phyloP scores from a whole-genome alignment of 2,797 vertebrate genomes.

The Odontamblyopus lacepedii region DNA sequence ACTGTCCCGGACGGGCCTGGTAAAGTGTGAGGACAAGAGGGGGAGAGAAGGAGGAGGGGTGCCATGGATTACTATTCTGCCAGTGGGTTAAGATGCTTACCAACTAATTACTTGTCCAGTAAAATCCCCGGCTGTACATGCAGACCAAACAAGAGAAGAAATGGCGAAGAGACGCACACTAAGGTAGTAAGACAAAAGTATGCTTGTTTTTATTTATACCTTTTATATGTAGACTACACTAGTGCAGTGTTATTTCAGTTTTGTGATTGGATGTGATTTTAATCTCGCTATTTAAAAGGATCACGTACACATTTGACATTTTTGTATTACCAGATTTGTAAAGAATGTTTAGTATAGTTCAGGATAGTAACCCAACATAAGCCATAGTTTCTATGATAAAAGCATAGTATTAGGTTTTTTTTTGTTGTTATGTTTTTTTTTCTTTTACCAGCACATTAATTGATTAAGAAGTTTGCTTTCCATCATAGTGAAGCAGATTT shows the following conservation, averaged over 20 bases:
- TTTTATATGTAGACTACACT: background rate
- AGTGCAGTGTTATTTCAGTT: background rate
- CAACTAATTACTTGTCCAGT: conserved; percentile 73
- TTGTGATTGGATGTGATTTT: background rate
- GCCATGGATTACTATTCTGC: conserved; percentile 69
- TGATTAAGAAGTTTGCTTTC: background rate
- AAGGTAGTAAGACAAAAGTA: conserved; percentile 10
- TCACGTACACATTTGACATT: background rate
- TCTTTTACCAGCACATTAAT: background rate
- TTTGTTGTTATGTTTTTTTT: background rate
- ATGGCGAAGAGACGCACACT: conserved; percentile 14
- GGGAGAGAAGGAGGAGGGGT: conserved; percentile 57
- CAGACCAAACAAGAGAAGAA: conserved; percentile 54
- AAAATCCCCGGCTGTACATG: conserved; percentile 58
- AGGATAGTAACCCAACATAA: background rate
- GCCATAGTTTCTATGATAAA: background rate
- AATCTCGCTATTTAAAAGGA: background rate
- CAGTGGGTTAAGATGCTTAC: conserved; percentile 80
- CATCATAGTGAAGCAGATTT: background rate
- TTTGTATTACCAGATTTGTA: background rate
- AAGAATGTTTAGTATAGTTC: background rate
- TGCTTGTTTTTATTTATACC: background rate
- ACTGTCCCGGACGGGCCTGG: conserved; percentile 13
- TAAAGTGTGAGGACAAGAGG: conserved; percentile 36
- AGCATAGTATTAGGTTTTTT: no score